Base-by-base conservation (phyloP, 92 coral and sea anemone species). In the Scolanthus callimorphus region DNA sequence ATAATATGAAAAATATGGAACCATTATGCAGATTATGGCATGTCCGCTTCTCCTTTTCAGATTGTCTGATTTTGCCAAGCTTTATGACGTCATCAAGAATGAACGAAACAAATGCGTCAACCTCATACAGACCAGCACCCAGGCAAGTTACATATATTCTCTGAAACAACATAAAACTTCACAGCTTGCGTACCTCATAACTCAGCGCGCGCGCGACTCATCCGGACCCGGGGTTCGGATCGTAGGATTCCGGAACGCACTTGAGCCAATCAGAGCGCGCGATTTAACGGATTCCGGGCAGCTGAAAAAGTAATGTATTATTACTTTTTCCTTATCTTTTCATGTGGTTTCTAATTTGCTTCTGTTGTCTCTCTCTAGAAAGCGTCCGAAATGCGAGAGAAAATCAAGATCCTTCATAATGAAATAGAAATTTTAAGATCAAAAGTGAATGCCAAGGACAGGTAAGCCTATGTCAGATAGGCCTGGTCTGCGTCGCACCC, bases 311-410 rank as follows among this genome's bases (percentile, higher is more conserved):
- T n/a, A n/a, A n/a, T n/a, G n/a, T n/a, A n/a, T n/a, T n/a, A n/a
- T n/a, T n/a, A n/a, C n/a, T n/a, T n/a, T n/a, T n/a, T n/a, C n/a
- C n/a, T n/a, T n/a, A n/a, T n/a, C n/a, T n/a, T n/a, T n/a, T n/a
- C n/a, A n/a, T n/a, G n/a, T n/a, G n/a, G n/a, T n/a, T n/a, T 46
- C 11, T 30, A 10, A 17, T 26, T 29, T 11, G 41, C 25, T 13
- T 30, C 54, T 15, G 11, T 38, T 27, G 26, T 64, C 37, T 49
- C 19, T n/a, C 47, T 49, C 31, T 70, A 94, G 99, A 94, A 90
- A 85, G 99, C 99, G 9, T 88, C 99, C 29, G 99, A 94, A 64
- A 94, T 94, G 99, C 73, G 99, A 31, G 99, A 94, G 50, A 94
- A 94, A 53, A 88, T 89, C 27, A 94, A 94, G 63, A 94, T 94